These are phyloP conservation scores for Scelioninae gen. 1 DNA, from an alignment of 2,888 invertebrate genomes.

Conservation along the genomic window DNA sequence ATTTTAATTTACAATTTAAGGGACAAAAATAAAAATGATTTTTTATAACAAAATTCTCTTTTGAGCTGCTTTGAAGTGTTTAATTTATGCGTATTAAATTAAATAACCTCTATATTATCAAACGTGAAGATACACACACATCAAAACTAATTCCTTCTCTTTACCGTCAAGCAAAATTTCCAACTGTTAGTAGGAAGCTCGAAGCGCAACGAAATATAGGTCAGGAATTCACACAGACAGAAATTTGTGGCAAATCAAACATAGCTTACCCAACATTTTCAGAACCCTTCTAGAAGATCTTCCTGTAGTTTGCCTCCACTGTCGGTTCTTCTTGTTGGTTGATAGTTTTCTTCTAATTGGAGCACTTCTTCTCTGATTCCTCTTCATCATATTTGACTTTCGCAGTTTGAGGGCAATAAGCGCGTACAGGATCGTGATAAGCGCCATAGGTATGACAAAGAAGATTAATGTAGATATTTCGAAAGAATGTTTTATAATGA, in stretches of 20 bases:
- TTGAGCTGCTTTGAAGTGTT: no score
- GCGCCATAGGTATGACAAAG: slow-evolving; percentile 87
- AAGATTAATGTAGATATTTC: slow-evolving; percentile 87
- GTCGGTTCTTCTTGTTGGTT: slow-evolving; percentile 72
- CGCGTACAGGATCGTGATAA: slow-evolving; percentile 87
- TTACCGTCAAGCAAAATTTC: no score
- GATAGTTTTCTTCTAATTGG: slow-evolving; percentile 31
- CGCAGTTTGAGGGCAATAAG: slow-evolving; percentile 85
- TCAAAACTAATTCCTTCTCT: no score
- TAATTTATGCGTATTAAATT: no score
- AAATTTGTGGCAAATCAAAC: background rate
- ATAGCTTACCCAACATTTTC: slow-evolving; percentile 90
- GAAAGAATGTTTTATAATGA: slow-evolving; percentile 85
- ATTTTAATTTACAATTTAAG: no score
- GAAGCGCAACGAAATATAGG: no score
- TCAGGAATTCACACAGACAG: no score
- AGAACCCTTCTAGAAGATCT: slow-evolving; percentile 89
- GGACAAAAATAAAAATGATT: no score
- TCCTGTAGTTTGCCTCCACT: slow-evolving; percentile 82
- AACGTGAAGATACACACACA: no score
- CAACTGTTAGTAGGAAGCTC: no score
- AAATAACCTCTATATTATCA: no score
- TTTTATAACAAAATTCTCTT: no score
- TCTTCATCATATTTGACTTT: slow-evolving; percentile 85
- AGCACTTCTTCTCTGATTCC: slow-evolving; percentile 66